A percentile compares a stretch with the other conserved stretches of the same genome.
Evolutionary conservation across 2,888 invertebrate genomes (phyloP).

Genomic region (Rotaria socialis): DNA sequence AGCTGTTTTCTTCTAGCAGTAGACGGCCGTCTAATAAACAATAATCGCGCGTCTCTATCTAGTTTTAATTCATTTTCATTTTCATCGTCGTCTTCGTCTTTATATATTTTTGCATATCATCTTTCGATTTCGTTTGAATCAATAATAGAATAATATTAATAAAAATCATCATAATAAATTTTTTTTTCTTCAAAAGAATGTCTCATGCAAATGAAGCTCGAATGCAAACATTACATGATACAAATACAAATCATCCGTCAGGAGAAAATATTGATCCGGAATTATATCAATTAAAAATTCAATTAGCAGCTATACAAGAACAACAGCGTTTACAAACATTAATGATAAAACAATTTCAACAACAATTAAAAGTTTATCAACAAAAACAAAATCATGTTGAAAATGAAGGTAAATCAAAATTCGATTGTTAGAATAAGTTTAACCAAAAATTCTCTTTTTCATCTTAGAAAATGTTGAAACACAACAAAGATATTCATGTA

Average conservation of each 20-base stretch:
- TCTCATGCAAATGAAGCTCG: neutral
- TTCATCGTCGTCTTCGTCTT: neutral
- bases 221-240: constrained; percentile 23
- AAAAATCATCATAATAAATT: neutral
- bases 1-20: constrained; percentile 21
- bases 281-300: constrained; percentile 39
- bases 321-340: constrained; percentile 41
- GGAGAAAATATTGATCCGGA: constrained; percentile 24
- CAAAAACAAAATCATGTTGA: constrained; percentile 12
- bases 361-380: constrained; percentile 33
- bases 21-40: constrained; percentile 26
- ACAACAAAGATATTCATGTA: neutral
- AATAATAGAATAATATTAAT: neutral
- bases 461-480: neutral
- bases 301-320: constrained; percentile 38
- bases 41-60: constrained; percentile 23
- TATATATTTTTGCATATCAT: neutral
- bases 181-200: neutral
- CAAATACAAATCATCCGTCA: neutral
- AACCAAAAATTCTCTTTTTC: neutral
- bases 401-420: neutral
- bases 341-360: constrained; percentile 42
- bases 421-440: neutral
- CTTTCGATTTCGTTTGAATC: neutral
- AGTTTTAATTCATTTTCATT: constrained; percentile 12